Conservation (phyloP, 2,888 invertebrate genomes). For the Nemapogon koenigi region DNA sequence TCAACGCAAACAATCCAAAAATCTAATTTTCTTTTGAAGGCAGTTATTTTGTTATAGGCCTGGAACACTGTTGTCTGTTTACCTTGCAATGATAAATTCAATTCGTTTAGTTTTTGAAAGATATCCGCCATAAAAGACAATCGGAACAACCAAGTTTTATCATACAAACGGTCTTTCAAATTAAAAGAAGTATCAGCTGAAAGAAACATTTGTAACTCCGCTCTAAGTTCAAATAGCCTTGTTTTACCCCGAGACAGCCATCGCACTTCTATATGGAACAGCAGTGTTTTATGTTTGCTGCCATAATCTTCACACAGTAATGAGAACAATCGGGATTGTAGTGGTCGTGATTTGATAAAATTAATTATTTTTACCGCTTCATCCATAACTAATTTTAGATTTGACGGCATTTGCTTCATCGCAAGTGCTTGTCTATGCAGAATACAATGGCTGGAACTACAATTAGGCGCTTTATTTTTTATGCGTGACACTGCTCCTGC, state of each 20-base stretch:
- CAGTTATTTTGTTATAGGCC: conserved; percentile 22
- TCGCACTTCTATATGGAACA: conserved; percentile 22
- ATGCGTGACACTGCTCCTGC: conserved; percentile 17
- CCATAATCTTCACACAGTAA: conserved; percentile 16
- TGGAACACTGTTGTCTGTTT: conserved; percentile 23
- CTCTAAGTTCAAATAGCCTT: conserved; percentile 20
- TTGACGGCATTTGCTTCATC: conserved; percentile 18
- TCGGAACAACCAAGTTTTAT: conserved; percentile 18
- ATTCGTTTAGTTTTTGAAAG: conserved; percentile 20
- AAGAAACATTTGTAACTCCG: conserved; percentile 20
- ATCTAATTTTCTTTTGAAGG: conserved; percentile 21
- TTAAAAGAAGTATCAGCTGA: conserved; percentile 18
- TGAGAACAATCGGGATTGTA: conserved; percentile 17
- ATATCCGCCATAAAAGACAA: conserved; percentile 18
- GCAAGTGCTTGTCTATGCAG: conserved; percentile 19
- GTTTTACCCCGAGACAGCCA: conserved; percentile 22
- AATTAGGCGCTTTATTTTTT: conserved; percentile 21
- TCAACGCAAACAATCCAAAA: conserved; percentile 20
- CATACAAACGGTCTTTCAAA: conserved; percentile 18
- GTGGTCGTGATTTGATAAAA: conserved; percentile 19
- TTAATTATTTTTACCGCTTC: conserved; percentile 20
- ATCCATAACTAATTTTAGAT: conserved; percentile 16
- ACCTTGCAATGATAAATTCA: conserved; percentile 20
- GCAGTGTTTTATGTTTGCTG: conserved; percentile 18
- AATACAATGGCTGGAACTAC: conserved; percentile 20